Conservation (phyloP, 2,113 vertebrate species). For the Cyprinodon brontotheroides region DNA sequence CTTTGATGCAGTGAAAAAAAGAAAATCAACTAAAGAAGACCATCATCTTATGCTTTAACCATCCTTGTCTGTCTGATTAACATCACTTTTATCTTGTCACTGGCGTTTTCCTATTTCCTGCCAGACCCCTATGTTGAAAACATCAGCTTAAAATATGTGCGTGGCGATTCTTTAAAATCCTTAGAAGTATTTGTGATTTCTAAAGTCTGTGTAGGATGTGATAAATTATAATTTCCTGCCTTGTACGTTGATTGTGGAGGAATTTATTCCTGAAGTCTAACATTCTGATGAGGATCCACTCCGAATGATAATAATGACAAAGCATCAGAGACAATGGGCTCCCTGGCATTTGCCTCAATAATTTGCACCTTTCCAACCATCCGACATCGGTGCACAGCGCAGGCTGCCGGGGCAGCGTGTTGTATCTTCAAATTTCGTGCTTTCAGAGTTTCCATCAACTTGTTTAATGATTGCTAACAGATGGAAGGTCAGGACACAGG, state of each 20-base stretch:
- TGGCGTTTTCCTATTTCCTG: no score
- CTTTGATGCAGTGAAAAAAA: no score
- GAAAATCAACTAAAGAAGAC: no score
- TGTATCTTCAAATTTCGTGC: conserved; percentile 11
- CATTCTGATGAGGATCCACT: not conserved
- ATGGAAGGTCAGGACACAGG: conserved; percentile 41
- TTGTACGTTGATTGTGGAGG: not conserved
- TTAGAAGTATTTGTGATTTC: not conserved
- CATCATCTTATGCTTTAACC: no score
- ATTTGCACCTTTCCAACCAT: conserved; percentile 34
- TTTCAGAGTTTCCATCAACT: conserved; percentile 28
- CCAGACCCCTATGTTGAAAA: no score
- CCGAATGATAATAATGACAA: conserved; percentile 17
- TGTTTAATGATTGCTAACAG: conserved; percentile 49
- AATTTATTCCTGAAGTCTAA: not conserved
- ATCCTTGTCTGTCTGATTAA: no score
- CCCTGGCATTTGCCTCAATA: conserved; percentile 35
- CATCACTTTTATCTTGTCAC: no score
- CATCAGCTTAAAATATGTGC: not conserved
- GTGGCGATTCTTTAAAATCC: not conserved
- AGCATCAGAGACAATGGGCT: conserved; percentile 14
- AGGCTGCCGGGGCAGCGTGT: conserved; percentile 9
- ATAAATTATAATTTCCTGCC: not conserved
- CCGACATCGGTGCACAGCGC: not conserved
- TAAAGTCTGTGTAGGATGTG: not conserved